Conservation (phyloP, 2,797 vertebrate species). For the Anomalospiza imberbis region DNA sequence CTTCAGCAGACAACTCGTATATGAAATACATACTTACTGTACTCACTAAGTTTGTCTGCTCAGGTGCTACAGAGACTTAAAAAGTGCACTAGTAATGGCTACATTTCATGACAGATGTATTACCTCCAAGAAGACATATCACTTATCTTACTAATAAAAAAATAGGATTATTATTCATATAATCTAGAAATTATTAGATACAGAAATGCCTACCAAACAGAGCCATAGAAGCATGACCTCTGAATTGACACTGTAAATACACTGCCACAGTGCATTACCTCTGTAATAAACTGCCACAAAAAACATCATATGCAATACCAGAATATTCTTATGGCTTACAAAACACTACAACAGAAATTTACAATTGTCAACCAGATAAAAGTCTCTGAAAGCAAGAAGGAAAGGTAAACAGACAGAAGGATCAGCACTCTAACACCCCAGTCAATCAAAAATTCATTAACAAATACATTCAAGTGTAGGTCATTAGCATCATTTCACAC, state of each 20-base stretch:
- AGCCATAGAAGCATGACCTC: not conserved
- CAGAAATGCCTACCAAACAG: not conserved
- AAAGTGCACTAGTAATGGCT: not conserved
- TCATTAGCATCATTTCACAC: not conserved
- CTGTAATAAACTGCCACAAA: not conserved
- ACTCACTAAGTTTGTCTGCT: not conserved
- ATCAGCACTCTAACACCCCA: not conserved
- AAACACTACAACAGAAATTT: not conserved
- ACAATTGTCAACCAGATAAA: not conserved
- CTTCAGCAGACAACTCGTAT: not conserved
- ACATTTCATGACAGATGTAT: not conserved
- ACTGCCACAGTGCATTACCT: not conserved
- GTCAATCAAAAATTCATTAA: not conserved
- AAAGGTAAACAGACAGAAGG: not conserved
- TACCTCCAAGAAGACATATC: not conserved
- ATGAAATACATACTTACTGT: not conserved
- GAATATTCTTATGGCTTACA: not conserved
- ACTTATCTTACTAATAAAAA: not conserved
- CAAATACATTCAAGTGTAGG: not conserved
- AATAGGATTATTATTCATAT: not conserved
- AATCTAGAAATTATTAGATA: not conserved
- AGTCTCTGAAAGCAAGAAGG: not conserved
- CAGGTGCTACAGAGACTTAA: not conserved
- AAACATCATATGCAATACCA: not conserved
- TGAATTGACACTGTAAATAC: not conserved